Conservation (phyloP, 2,888 invertebrate species). For the Meghimatium bilineatum region DNA sequence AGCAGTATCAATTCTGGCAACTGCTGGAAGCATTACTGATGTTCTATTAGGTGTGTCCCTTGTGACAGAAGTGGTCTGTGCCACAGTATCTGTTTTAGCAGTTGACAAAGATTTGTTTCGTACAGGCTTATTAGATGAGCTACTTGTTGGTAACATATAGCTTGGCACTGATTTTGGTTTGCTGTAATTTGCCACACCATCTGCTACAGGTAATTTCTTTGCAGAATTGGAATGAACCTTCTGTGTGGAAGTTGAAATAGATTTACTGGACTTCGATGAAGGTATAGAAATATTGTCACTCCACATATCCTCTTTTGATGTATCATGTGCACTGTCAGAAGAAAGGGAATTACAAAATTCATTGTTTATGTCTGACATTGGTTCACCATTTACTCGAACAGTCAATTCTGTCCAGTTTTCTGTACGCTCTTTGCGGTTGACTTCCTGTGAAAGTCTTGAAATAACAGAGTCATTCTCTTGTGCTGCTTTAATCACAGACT, state of each 20-base stretch:
- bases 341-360: conserved; percentile 60
- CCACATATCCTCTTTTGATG: conserved; percentile 67
- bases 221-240: conserved; percentile 34
- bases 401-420: conserved; percentile 69
- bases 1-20: conserved; percentile 42
- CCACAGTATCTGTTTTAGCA: conserved; percentile 33
- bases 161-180: conserved; percentile 63
- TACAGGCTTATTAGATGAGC: conserved; percentile 52
- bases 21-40: conserved; percentile 47
- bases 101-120: conserved; percentile 45
- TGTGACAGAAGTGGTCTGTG: conserved; percentile 38
- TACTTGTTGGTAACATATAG: conserved; percentile 68
- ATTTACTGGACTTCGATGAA: conserved; percentile 50
- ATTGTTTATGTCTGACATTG: conserved; percentile 31
- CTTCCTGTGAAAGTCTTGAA: conserved; percentile 58
- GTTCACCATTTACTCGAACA: conserved; percentile 57
- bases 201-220: conserved; percentile 42
- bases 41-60: conserved; percentile 47
- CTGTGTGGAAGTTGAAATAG: conserved; percentile 43
- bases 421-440: conserved; percentile 64
- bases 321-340: conserved; percentile 65
- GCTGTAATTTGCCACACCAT: conserved; percentile 49
- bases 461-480: conserved; percentile 26
- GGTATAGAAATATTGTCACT: conserved; percentile 49
- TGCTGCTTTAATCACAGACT: conserved; percentile 32